Evolutionary conservation across 2,888 invertebrate genomes (phyloP).

Genomic region (Parelbella ahira): DNA sequence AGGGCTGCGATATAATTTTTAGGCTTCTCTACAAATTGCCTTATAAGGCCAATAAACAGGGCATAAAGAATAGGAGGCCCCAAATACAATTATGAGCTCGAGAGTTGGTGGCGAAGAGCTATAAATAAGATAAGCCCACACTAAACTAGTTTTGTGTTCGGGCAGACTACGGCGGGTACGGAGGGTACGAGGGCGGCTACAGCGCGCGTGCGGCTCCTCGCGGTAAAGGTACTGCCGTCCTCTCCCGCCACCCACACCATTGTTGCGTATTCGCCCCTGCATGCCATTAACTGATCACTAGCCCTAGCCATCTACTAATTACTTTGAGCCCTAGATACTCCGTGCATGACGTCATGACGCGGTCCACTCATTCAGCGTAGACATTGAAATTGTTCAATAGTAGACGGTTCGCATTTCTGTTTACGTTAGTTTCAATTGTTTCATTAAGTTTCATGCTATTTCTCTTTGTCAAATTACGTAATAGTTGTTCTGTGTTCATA

Average conservation of each 20-base stretch:
- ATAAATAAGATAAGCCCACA: slow-evolving; percentile 34
- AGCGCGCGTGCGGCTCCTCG: slow-evolving; percentile 92
- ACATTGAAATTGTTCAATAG: neutral
- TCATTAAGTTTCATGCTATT: too few relatives aligned
- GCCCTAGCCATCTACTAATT: slow-evolving; percentile 16
- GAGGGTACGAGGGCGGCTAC: slow-evolving; percentile 94
- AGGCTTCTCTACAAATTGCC: too few relatives aligned
- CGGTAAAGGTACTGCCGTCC: slow-evolving; percentile 88
- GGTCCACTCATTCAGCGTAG: slow-evolving; percentile 3
- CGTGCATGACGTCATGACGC: slow-evolving; percentile 19
- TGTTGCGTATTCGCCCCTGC: slow-evolving; percentile 22
- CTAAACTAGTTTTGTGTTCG: slow-evolving; percentile 79
- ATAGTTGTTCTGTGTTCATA: too few relatives aligned
- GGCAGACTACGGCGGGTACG: slow-evolving; percentile 92
- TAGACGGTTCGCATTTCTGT: too few relatives aligned
- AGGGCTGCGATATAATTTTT: too few relatives aligned
- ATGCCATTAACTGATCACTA: slow-evolving; percentile 23
- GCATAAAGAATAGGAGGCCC: neutral
- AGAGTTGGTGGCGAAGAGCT: neutral
- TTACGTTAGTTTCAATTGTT: too few relatives aligned
- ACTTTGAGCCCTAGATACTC: slow-evolving; percentile 1
- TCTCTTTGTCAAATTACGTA: too few relatives aligned
- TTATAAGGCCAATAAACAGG: too few relatives aligned
- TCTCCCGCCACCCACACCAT: slow-evolving; percentile 30
- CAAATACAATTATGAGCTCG: neutral